Evolutionary conservation across 2,797 vertebrate species (phyloP).

Genomic region (Diplodus puntazzo): DNA sequence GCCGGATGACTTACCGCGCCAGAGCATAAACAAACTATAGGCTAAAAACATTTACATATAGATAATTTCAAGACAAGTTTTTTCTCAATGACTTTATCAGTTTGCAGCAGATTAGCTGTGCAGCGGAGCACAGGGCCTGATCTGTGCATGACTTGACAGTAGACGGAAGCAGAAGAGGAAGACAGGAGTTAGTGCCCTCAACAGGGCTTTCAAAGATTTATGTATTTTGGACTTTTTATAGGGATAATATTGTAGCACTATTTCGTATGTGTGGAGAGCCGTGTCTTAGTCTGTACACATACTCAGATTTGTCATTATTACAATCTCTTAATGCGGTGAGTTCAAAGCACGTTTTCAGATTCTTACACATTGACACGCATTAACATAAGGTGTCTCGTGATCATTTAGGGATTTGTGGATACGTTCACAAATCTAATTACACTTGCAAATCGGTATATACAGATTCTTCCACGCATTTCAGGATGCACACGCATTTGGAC

Average conservation of each 20-base stretch:
- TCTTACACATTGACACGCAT: too few species aligned
- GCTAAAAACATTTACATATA: background rate
- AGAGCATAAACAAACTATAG: background rate
- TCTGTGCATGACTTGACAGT: background rate
- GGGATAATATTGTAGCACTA: background rate
- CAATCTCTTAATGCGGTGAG: too few species aligned
- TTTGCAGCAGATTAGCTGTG: background rate
- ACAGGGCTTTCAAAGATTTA: too few species aligned
- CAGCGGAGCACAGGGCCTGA: background rate
- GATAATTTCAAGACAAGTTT: background rate
- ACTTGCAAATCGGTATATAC: background rate
- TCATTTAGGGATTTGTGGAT: too few species aligned
- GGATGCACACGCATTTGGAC: background rate
- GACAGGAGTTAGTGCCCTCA: background rate
- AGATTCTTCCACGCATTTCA: background rate
- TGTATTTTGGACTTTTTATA: background rate
- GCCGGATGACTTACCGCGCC: background rate
- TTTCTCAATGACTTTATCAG: background rate
- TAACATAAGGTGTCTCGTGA: too few species aligned
- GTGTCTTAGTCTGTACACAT: too few species aligned
- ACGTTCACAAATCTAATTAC: too few species aligned
- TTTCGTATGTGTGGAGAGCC: background rate
- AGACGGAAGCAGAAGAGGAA: background rate
- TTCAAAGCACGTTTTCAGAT: too few species aligned
- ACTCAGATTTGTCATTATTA: too few species aligned